phyloP scores from a whole-genome alignment of 2,113 vertebrate genomes.

The Todiramphus chloris region DNA sequence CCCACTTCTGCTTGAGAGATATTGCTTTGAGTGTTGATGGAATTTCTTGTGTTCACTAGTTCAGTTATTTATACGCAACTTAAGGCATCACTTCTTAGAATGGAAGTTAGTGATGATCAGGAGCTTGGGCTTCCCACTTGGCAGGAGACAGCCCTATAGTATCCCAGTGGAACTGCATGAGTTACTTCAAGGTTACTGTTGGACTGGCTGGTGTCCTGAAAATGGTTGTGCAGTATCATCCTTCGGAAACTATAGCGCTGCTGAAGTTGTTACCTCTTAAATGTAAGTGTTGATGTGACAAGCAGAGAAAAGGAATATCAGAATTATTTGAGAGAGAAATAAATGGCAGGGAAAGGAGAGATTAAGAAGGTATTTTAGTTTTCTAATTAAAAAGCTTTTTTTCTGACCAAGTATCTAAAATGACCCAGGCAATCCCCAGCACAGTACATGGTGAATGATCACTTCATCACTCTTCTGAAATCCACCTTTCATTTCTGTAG shows the following conservation, averaged over 20 bases:
- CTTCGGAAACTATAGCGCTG: neutral
- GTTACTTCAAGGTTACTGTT: neutral
- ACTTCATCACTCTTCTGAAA: neutral
- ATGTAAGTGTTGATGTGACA: neutral
- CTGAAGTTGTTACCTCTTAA: neutral
- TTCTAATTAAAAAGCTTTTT: neutral
- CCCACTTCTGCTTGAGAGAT: neutral
- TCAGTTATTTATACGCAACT: neutral
- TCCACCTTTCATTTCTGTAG: neutral
- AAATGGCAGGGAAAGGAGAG: neutral
- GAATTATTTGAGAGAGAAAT: neutral
- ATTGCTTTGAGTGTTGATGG: neutral
- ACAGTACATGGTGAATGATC: neutral
- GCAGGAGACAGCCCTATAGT: neutral
- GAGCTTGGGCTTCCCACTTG: neutral
- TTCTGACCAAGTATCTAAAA: neutral
- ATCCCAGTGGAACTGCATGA: neutral
- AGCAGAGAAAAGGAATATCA: neutral
- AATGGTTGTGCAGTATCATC: neutral
- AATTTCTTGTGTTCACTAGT: neutral
- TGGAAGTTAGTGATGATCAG: neutral
- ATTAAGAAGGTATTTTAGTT: neutral
- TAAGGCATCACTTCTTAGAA: neutral
- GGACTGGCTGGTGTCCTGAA: neutral
- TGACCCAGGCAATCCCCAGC: neutral